Evolutionary conservation across 2,113 vertebrate species (phyloP).

Genomic region (Rafetus swinhoei): DNA sequence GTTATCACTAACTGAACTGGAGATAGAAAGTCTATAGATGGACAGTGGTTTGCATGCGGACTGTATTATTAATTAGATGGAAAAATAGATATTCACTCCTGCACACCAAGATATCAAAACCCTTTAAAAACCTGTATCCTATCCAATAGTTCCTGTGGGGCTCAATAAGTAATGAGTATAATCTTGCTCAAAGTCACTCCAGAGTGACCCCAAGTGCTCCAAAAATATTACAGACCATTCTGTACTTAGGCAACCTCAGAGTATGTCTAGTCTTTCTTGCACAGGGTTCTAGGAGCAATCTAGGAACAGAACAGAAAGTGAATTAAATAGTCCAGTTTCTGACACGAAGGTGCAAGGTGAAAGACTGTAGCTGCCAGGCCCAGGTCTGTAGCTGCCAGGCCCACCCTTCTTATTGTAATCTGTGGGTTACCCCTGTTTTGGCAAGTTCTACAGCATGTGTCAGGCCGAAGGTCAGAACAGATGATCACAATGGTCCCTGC

Average conservation of each 20-base stretch:
- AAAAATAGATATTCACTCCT: slow-evolving; percentile 61
- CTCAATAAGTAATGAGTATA: slow-evolving; percentile 46
- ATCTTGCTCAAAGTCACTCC: slow-evolving; percentile 53
- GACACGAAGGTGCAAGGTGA: background rate
- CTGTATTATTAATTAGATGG: slow-evolving; percentile 57
- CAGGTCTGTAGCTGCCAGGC: background rate
- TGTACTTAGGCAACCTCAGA: background rate
- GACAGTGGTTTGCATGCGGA: slow-evolving; percentile 36
- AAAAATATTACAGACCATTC: background rate
- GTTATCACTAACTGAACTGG: slow-evolving; percentile 71
- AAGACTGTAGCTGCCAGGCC: background rate
- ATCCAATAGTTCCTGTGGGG: slow-evolving; percentile 56
- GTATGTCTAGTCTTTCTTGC: fast-evolving
- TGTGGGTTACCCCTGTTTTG: background rate
- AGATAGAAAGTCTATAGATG: slow-evolving; percentile 44
- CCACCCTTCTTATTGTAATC: background rate
- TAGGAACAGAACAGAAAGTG: background rate
- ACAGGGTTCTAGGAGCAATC: background rate
- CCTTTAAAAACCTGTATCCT: slow-evolving; percentile 36
- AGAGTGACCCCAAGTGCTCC: slow-evolving; percentile 34
- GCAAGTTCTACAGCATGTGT: background rate
- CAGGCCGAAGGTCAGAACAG: background rate
- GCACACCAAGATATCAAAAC: slow-evolving; percentile 48
- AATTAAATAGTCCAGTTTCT: fast-evolving
- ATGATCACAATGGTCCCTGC: background rate